A percentile compares a stretch with the other conserved stretches of the same genome.
phyloP scores from a whole-genome alignment of 2,888 invertebrate genomes.

The Balanococcus diminutus region DNA sequence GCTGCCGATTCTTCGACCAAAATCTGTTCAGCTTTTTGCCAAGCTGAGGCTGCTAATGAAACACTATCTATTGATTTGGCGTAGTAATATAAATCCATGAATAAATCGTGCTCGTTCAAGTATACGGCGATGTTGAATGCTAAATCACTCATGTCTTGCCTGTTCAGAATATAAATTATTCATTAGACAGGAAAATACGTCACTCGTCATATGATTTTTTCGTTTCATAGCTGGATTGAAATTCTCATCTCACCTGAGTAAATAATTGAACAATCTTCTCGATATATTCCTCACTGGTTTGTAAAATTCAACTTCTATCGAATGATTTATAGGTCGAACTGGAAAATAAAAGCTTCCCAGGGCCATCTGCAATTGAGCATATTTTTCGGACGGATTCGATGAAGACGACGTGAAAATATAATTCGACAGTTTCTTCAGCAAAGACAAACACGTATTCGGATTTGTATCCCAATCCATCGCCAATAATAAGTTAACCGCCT shows the following conservation, averaged over 20 bases:
- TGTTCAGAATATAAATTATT: conserved; percentile 59
- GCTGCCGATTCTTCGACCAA: conserved; percentile 57
- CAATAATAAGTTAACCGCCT: conserved; percentile 71
- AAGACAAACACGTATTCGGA: conserved; percentile 75
- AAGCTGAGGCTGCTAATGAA: conserved; percentile 73
- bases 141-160: conserved; percentile 77
- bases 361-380: conserved; percentile 75
- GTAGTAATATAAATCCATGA: conserved; percentile 80
- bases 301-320: conserved; percentile 75
- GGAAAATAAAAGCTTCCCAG: conserved; percentile 81
- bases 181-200: too few species aligned
- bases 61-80: conserved; percentile 69
- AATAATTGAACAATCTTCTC: conserved; percentile 83
- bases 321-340: conserved; percentile 70
- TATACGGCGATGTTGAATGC: conserved; percentile 86
- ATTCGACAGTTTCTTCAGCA: conserved; percentile 75
- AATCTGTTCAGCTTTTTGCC: conserved; percentile 68
- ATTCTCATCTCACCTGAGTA: conserved; percentile 73
- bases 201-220: not conserved
- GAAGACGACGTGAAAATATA: conserved; percentile 67
- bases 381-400: conserved; percentile 67
- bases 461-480: conserved; percentile 81
- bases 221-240: not conserved
- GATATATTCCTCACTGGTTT: conserved; percentile 78
- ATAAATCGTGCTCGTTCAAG: conserved; percentile 83